A percentile compares a stretch with the other conserved stretches of the same genome.
Conservation (phyloP, 2,113 vertebrate species). For the Falco punctatus region DNA sequence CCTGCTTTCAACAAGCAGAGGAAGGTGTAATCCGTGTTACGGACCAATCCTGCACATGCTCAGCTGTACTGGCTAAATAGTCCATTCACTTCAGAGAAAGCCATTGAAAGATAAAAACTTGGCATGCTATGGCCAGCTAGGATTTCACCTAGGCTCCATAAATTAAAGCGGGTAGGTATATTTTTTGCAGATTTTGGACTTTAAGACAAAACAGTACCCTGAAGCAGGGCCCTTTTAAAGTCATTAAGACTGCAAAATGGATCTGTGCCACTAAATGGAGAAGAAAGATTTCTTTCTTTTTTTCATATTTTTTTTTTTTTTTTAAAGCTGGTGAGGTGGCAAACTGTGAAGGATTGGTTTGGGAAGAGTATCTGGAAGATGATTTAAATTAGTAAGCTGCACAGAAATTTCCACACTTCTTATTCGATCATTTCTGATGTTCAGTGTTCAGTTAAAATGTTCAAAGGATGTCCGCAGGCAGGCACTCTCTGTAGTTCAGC, state of each 20-base stretch:
- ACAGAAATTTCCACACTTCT: background rate
- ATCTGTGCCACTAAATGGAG: background rate
- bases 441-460: background rate
- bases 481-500: background rate
- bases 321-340: background rate
- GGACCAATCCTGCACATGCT: rapidly evolving
- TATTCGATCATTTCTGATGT: background rate
- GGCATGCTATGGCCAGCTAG: background rate
- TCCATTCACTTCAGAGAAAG: background rate
- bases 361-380: background rate
- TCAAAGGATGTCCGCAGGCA: background rate
- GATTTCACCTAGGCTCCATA: background rate
- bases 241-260: background rate
- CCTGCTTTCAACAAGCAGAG: background rate
- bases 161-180: background rate
- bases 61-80: background rate
- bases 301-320: background rate
- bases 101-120: background rate
- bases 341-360: background rate
- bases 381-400: background rate
- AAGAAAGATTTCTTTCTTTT: background rate
- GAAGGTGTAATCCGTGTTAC: background rate
- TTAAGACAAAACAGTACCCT: background rate
- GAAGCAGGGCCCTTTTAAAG: background rate
- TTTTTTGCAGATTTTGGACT: background rate